Evolutionary conservation across 1,140 invertebrate species (phyloP).

Genomic region (Brachionus angularis): DNA sequence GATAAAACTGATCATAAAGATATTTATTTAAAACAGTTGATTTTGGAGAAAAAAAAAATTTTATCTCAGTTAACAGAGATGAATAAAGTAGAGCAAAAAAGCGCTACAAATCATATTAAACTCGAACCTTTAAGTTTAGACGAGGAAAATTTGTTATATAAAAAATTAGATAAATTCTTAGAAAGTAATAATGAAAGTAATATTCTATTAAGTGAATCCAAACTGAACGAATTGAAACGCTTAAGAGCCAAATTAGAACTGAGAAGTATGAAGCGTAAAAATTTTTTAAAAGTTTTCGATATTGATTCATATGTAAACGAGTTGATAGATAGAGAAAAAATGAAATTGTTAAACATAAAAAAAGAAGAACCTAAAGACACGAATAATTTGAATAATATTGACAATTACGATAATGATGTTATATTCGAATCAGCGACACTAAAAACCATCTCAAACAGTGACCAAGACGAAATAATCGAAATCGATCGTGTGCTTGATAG

Average conservation of each 20-base stretch:
- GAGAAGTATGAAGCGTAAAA: slow-evolving; percentile 19
- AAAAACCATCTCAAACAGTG: background rate
- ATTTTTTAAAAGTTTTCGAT: slow-evolving; percentile 43
- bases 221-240: slow-evolving; percentile 34
- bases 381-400: background rate
- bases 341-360: slow-evolving; percentile 56
- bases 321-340: slow-evolving; percentile 61
- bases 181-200: slow-evolving; percentile 45
- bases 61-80: background rate
- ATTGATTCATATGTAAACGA: slow-evolving; percentile 58
- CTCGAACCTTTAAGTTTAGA: slow-evolving; percentile 60
- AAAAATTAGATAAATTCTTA: slow-evolving; percentile 57
- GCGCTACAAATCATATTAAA: slow-evolving; percentile 45
- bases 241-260: slow-evolving; percentile 7
- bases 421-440: slow-evolving; percentile 30
- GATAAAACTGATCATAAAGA: background rate
- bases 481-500: slow-evolving; percentile 1
- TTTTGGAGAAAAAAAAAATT: slow-evolving; percentile 11
- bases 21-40: background rate
- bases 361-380: background rate
- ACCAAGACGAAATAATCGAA: slow-evolving; percentile 48
- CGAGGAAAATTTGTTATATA: slow-evolving; percentile 63
- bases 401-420: background rate
- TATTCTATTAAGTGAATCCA: slow-evolving; percentile 51
- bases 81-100: background rate